Conservation (phyloP, 2,888 invertebrate species). For the Rhingia rostrata region DNA sequence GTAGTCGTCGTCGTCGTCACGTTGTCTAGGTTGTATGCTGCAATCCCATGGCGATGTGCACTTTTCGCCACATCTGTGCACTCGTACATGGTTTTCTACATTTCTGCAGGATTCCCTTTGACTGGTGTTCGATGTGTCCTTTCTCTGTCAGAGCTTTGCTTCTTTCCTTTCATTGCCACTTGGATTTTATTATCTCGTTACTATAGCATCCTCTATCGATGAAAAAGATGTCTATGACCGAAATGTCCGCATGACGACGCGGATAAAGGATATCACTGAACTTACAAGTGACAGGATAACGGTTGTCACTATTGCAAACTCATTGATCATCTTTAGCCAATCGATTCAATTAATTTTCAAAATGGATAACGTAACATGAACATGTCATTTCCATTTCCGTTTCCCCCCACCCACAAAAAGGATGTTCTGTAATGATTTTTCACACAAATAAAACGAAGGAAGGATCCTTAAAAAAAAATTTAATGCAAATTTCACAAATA, state of each 20-base stretch:
- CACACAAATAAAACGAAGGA: slow-evolving; percentile 11
- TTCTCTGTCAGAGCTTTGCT: slow-evolving; percentile 55
- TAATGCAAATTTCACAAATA: slow-evolving; percentile 56
- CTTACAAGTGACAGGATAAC: slow-evolving; percentile 60
- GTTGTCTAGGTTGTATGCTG: background rate
- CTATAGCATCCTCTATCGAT: slow-evolving; percentile 18
- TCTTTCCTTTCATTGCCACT: slow-evolving; percentile 33
- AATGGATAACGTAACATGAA: slow-evolving; percentile 58
- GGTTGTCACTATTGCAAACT: slow-evolving; percentile 61
- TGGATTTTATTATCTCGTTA: slow-evolving; percentile 69
- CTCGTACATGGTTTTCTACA: slow-evolving; percentile 2
- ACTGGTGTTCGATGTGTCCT: slow-evolving; percentile 60
- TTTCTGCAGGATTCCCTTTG: slow-evolving; percentile 52
- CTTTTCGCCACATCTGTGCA: slow-evolving; percentile 37
- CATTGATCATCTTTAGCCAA: slow-evolving; percentile 70
- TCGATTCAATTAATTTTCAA: slow-evolving; percentile 64
- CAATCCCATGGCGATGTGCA: slow-evolving; percentile 42
- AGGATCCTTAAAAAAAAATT: slow-evolving; percentile 42
- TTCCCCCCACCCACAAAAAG: background rate
- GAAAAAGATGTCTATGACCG: slow-evolving; percentile 56
- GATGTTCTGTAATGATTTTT: slow-evolving; percentile 27
- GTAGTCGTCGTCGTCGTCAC: no score
- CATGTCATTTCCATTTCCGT: slow-evolving; percentile 26
- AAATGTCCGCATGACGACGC: slow-evolving; percentile 37
- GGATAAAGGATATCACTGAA: slow-evolving; percentile 24